A percentile compares a stretch with the other conserved stretches of the same genome.
phyloP scores from a whole-genome alignment of 2,113 vertebrate genomes.

The Scomber colias region DNA sequence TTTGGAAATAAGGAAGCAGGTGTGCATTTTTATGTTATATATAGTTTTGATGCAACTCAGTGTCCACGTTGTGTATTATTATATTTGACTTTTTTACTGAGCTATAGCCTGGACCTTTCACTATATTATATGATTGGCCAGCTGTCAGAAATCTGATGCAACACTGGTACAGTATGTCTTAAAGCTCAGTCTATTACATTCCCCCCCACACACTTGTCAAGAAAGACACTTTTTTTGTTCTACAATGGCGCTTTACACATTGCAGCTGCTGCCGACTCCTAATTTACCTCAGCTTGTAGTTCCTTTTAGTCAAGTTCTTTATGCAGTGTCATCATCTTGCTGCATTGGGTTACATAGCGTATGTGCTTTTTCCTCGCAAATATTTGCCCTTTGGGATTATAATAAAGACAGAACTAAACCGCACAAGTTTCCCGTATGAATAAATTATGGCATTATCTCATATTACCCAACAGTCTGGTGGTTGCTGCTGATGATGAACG shows the following conservation, averaged over 20 bases:
- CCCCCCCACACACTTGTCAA: constrained; percentile 21
- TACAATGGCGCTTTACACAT: constrained; percentile 8
- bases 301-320: not conserved
- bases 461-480: constrained; percentile 14
- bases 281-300: constrained; percentile 21
- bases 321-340: not conserved
- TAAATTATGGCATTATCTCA: constrained; percentile 13
- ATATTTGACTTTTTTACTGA: constrained; percentile 19
- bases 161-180: constrained; percentile 19
- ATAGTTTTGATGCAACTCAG: not conserved
- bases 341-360: not conserved
- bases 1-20: too few species aligned
- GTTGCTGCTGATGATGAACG: constrained; percentile 20
- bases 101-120: not conserved
- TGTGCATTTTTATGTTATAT: too few species aligned
- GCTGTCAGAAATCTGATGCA: constrained; percentile 37
- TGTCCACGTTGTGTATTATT: not conserved
- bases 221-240: not conserved
- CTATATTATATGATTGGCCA: constrained; percentile 6
- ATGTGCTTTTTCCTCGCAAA: not conserved
- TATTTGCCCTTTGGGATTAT: constrained; percentile 27
- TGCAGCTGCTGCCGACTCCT: constrained; percentile 16
- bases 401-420: constrained; percentile 11
- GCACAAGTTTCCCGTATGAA: constrained; percentile 15
- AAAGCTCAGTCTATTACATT: not conserved